Percentiles rank a stretch among this genome's conserved stretches.
Evolutionary conservation across 30 jellyfish, hydroid and myxozoan species (phyloP).

Genomic region (Clytia hemisphaerica): DNA sequence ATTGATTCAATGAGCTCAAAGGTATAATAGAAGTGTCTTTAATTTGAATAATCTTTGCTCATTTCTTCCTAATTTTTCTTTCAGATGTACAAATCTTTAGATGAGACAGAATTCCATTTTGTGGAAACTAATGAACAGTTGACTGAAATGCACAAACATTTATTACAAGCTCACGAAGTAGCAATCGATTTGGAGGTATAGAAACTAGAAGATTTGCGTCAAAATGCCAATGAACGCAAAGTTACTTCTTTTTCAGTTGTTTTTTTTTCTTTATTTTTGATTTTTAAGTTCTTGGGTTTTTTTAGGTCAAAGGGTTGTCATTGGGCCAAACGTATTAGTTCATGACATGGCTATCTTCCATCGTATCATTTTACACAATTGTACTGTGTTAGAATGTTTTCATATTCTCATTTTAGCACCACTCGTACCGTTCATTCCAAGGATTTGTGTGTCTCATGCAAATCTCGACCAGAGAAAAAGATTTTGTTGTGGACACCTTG

Average conservation of each 20-base stretch:
- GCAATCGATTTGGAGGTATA: slow-evolving; percentile 94
- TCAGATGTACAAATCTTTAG: slow-evolving; percentile 34
- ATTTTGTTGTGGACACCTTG: slow-evolving; percentile 78
- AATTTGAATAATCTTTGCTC: neutral
- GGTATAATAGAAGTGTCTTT: neutral
- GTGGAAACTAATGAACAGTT: slow-evolving; percentile 46
- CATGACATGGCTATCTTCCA: neutral
- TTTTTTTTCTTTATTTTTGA: too few species aligned
- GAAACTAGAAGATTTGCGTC: neutral
- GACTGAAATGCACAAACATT: slow-evolving; percentile 20
- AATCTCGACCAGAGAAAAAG: slow-evolving; percentile 82
- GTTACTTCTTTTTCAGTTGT: neutral
- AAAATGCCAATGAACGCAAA: too few species aligned
- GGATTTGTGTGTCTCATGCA: slow-evolving; percentile 98
- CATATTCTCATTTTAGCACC: slow-evolving; percentile 51
- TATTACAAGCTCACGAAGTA: slow-evolving; percentile 58
- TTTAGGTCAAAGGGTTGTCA: too few species aligned
- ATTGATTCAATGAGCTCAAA: neutral
- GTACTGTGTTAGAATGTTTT: neutral
- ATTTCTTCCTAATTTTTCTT: neutral
- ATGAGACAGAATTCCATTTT: slow-evolving; percentile 49
- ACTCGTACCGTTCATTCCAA: slow-evolving; percentile 87
- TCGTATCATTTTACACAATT: too few species aligned
- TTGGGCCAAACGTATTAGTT: neutral
- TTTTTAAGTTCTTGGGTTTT: too few species aligned